Base-by-base conservation (phyloP, 23 tunicate species). In the Clavelina lepadiformis region DNA sequence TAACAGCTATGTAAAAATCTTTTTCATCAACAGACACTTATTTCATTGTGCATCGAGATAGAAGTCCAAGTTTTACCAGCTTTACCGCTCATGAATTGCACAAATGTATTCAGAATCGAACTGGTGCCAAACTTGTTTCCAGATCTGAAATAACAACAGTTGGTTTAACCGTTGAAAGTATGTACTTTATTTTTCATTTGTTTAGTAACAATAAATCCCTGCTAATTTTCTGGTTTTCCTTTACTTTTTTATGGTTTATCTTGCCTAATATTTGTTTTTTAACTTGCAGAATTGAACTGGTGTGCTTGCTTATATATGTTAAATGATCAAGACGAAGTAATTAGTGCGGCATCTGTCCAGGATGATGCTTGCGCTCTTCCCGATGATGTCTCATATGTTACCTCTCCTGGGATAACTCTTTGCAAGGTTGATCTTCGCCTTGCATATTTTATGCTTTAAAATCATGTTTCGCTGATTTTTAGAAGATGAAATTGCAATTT, bases 21-120 rank as follows among this genome's bases (percentile, higher is more conserved):
- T 5, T 33, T 33, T 68, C 24, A n/a, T 31, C 2, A 36, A 5
- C 33, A 87, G 96, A 79, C 54, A 27, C 80, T 0, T 55, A 58
- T 28, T 87, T 87, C 71, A 38, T 87, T 28, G 86, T 80, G 5
- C 80, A 87, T 57, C 69, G 61, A 11, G 87, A 66, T 2, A 8
- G 15, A 13, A 35, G 53, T 18, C 96, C 96, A 1, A 41, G 53
- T 53, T 51, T 58, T 30, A 38, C 3, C 68, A 87, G 96, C 55
- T 79, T 87, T 49, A 61, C 72, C 1, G 18, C 15, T 27, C 51
- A 58, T 32, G 84, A 80, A 26, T 21, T 62, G 2, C 79, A 80
- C 64, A 80, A 80, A 22, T 80, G 77, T 54, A 31, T 80, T 18
- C 47, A 53, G 26, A 62, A 71, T 29, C 58, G 62, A 56, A 69